phyloP scores from a whole-genome alignment of 2,797 vertebrate species.

The Acestrorhynchus altus region DNA sequence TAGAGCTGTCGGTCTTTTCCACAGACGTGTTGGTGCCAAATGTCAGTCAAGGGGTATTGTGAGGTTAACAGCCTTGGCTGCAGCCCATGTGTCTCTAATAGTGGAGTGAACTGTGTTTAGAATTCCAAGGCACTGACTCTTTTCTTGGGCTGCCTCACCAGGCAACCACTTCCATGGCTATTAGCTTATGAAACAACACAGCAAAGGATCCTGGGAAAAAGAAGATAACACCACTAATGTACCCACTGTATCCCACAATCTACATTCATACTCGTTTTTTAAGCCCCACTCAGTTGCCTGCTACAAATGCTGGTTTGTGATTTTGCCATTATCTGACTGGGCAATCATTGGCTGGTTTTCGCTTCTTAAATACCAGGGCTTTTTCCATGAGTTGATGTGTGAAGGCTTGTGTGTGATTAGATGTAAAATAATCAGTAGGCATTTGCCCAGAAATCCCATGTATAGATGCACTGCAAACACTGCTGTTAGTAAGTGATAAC shows the following conservation, averaged over 20 bases:
- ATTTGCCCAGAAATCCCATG: neutral
- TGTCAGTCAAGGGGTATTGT: conserved; percentile 28
- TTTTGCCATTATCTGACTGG: conserved; percentile 6
- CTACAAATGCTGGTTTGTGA: conserved; percentile 14
- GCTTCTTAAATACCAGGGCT: neutral
- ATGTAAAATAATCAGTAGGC: conserved; percentile 13
- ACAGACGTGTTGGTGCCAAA: conserved; percentile 13
- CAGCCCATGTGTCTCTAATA: conserved; percentile 35
- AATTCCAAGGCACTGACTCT: conserved; percentile 55
- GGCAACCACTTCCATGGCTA: conserved; percentile 52
- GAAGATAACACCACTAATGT: conserved; percentile 44
- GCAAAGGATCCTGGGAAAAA: conserved; percentile 48
- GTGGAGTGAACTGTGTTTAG: conserved; percentile 52
- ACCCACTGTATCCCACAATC: conserved; percentile 27
- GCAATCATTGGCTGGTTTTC: conserved; percentile 23
- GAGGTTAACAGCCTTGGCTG: conserved; percentile 47
- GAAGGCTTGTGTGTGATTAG: neutral
- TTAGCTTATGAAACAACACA: conserved; percentile 53
- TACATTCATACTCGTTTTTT: conserved; percentile 2
- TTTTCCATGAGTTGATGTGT: conserved; percentile 34
- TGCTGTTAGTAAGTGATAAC: neutral
- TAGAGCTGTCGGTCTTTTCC: neutral
- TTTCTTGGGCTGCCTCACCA: conserved; percentile 43
- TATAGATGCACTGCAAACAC: conserved; percentile 31
- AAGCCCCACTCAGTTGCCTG: conserved; percentile 13